Percentiles rank a stretch among this genome's conserved stretches.
phyloP scores from a whole-genome alignment of 2,113 vertebrate genomes.

The Pagrus major region DNA sequence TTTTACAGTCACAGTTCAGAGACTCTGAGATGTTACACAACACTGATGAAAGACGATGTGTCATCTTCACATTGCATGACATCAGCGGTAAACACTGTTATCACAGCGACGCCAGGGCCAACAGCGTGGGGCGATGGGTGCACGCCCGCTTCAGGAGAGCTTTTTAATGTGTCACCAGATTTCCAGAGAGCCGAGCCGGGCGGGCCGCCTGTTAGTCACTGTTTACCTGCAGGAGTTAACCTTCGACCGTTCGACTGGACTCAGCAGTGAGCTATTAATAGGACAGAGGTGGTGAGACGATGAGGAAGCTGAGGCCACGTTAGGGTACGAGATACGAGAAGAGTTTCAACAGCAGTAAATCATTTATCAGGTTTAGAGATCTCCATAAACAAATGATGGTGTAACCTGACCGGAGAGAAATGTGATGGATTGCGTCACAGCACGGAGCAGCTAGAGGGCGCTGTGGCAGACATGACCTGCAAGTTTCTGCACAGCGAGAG shows the following conservation, averaged over 20 bases:
- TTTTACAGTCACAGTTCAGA: too few species aligned
- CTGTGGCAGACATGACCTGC: too few species aligned
- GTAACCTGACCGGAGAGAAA: background rate
- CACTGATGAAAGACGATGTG: background rate
- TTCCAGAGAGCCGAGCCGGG: background rate
- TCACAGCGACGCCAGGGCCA: background rate
- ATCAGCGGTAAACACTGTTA: slow-evolving; percentile 11
- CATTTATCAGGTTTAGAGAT: background rate
- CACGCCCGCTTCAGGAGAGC: background rate
- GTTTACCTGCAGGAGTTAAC: slow-evolving; percentile 18
- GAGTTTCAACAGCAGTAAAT: background rate
- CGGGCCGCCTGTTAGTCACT: background rate
- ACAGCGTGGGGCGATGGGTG: background rate
- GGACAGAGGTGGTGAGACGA: slow-evolving; percentile 7
- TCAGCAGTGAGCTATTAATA: slow-evolving; percentile 22
- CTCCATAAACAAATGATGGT: background rate
- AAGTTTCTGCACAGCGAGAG: too few species aligned
- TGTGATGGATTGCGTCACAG: background rate
- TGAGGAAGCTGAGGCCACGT: background rate
- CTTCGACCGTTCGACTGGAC: background rate
- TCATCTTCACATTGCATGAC: background rate
- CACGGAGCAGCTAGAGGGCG: background rate
- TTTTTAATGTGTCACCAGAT: slow-evolving; percentile 26
- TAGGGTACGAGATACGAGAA: background rate
- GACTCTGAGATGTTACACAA: too few species aligned